A percentile compares a stretch with the other conserved stretches of the same genome.
These are phyloP conservation scores for Portunus trituberculatus DNA, from an alignment of 1,140 invertebrate species.

Conservation along the genomic window DNA sequence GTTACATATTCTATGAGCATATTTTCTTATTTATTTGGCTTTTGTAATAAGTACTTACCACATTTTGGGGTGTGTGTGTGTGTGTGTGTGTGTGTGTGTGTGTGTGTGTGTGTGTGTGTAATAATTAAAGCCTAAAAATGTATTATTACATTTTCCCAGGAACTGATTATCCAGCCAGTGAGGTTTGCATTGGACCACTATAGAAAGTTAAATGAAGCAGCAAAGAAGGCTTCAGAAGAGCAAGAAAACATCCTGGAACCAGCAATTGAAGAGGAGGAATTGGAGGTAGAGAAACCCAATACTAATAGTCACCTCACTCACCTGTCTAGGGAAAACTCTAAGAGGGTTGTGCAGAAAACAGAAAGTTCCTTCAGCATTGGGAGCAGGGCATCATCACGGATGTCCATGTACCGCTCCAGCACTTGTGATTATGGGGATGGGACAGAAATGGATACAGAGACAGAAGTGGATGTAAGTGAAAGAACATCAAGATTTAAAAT, in stretches of 20 bases:
- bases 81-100: no score
- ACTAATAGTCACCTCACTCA: conserved; percentile 72
- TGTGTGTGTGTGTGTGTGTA: no score
- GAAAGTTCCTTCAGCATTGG: conserved; percentile 74
- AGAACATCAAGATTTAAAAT: conserved; percentile 85
- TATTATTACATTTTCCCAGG: conserved; percentile 80
- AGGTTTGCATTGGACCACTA: conserved; percentile 86
- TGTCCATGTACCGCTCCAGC: conserved; percentile 56
- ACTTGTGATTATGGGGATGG: conserved; percentile 62
- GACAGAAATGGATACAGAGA: conserved; percentile 79
- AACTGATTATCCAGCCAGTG: conserved; percentile 84
- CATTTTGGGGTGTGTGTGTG: no score
- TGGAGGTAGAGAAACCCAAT: conserved; percentile 82
- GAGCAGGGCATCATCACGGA: conserved; percentile 71
- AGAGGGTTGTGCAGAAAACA: conserved; percentile 57
- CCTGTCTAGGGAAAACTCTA: conserved; percentile 58
- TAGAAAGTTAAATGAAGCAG: conserved; percentile 85
- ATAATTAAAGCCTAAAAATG: neutral
- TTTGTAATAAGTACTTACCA: no score
- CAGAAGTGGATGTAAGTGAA: conserved; percentile 89
- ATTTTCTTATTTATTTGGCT: no score
- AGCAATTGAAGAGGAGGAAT: conserved; percentile 47
- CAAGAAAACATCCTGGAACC: conserved; percentile 74
- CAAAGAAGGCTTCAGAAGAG: conserved; percentile 84
- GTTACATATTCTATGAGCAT: no score